phyloP scores from a whole-genome alignment of 2,113 vertebrate genomes.

The Anas platyrhynchos region DNA sequence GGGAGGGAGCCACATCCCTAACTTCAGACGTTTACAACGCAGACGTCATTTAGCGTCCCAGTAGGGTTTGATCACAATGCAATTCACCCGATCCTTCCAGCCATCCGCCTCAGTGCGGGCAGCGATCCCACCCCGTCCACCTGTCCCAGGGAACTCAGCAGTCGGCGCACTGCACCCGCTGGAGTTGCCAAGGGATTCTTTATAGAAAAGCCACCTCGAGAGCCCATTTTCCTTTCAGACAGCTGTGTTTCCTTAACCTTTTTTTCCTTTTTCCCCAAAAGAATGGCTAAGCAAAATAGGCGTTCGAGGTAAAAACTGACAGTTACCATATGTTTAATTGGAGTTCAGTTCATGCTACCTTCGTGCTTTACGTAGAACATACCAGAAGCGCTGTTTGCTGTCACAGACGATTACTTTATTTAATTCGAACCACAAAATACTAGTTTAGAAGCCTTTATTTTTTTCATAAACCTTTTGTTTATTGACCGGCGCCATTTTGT shows the following conservation, averaged over 20 bases:
- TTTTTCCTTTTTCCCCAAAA: background rate
- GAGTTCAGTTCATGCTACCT: background rate
- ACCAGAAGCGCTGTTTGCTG: accelerated
- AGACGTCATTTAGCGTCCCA: background rate
- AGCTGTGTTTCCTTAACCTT: background rate
- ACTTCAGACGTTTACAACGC: background rate
- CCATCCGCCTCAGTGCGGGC: accelerated
- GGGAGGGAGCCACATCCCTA: background rate
- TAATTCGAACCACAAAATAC: background rate
- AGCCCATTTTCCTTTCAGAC: background rate
- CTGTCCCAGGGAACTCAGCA: background rate
- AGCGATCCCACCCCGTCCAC: accelerated
- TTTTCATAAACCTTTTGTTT: too few relatives aligned
- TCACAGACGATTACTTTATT: background rate
- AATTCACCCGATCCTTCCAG: background rate
- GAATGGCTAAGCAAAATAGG: background rate
- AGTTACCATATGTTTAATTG: background rate
- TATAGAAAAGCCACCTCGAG: background rate
- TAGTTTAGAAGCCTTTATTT: accelerated
- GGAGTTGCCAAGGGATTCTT: background rate
- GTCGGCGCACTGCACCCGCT: background rate
- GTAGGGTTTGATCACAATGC: background rate
- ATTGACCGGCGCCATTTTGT: accelerated
- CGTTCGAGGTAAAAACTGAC: background rate
- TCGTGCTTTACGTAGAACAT: background rate